A percentile compares a stretch with the other conserved stretches of the same genome.
These are phyloP conservation scores for Platalea minor DNA, from an alignment of 2,797 vertebrate genomes.

Conservation along the genomic window DNA sequence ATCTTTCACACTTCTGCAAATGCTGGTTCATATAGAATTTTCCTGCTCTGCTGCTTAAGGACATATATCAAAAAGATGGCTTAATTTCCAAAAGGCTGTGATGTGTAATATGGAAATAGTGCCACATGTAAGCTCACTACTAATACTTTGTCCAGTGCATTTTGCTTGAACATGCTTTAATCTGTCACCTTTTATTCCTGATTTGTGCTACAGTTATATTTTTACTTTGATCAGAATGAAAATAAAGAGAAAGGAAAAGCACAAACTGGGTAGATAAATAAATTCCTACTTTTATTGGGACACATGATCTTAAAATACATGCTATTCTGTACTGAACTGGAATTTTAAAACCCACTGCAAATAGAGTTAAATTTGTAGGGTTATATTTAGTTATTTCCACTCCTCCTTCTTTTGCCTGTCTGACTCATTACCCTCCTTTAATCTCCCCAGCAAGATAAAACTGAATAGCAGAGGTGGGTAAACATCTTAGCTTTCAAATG, in stretches of 20 bases:
- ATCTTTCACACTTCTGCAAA: not conserved
- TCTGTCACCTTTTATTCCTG: not conserved
- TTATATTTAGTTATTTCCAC: not conserved
- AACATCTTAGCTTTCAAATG: not conserved
- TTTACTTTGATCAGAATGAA: constrained; percentile 18
- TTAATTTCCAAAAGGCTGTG: constrained; percentile 23
- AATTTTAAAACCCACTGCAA: not conserved
- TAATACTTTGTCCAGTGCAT: not conserved
- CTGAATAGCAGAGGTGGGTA: not conserved
- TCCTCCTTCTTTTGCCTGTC: not conserved
- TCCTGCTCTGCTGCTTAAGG: not conserved
- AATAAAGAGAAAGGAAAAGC: not conserved
- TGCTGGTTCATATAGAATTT: not conserved
- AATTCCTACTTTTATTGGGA: not conserved
- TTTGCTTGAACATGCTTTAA: constrained; percentile 5
- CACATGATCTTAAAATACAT: not conserved
- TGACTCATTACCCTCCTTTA: not conserved
- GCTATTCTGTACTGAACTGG: not conserved
- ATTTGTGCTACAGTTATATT: not conserved
- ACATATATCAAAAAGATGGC: not conserved
- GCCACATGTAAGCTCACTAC: not conserved
- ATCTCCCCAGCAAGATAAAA: not conserved
- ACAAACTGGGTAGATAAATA: not conserved
- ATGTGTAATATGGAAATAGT: not conserved
- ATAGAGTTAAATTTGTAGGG: not conserved